These are phyloP conservation scores for Zaprionus obscuricornis DNA, from an alignment of 2,888 invertebrate species.

Conservation along the genomic window DNA sequence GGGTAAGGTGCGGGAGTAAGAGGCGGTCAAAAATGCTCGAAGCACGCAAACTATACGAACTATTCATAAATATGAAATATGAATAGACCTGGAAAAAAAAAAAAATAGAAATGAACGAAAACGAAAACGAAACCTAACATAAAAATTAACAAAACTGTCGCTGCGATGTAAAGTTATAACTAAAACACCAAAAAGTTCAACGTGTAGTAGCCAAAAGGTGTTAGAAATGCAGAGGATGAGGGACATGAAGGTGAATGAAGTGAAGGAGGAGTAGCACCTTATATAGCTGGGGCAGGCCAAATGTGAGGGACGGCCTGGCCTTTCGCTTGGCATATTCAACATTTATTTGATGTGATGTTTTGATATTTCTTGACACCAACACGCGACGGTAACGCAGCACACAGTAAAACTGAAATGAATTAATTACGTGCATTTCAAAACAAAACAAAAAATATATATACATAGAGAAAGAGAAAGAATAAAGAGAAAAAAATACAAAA, in stretches of 20 bases:
- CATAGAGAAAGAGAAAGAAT: slow-evolving; percentile 30
- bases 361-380: slow-evolving; percentile 84
- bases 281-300: slow-evolving; percentile 14
- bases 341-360: slow-evolving; percentile 84
- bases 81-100: slow-evolving; percentile 55
- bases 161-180: slow-evolving; percentile 32
- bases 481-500: slow-evolving; percentile 25
- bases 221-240: slow-evolving; percentile 43
- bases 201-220: slow-evolving; percentile 52
- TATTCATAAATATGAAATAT: slow-evolving; percentile 63
- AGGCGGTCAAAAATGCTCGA: slow-evolving; percentile 9
- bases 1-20: neutral
- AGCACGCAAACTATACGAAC: slow-evolving; percentile 61
- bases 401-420: slow-evolving; percentile 75
- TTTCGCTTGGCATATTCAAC: slow-evolving; percentile 71
- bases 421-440: slow-evolving; percentile 81
- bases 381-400: slow-evolving; percentile 73
- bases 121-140: slow-evolving; percentile 58
- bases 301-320: slow-evolving; percentile 19
- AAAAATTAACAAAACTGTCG: slow-evolving; percentile 70
- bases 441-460: slow-evolving; percentile 39
- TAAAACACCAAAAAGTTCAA: slow-evolving; percentile 41
- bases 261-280: too few species aligned
- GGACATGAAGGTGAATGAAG: too few species aligned
- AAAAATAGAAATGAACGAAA: too few species aligned